Base-by-base conservation (phyloP, 2,888 invertebrate species). In the Nemapogon koenigi region DNA sequence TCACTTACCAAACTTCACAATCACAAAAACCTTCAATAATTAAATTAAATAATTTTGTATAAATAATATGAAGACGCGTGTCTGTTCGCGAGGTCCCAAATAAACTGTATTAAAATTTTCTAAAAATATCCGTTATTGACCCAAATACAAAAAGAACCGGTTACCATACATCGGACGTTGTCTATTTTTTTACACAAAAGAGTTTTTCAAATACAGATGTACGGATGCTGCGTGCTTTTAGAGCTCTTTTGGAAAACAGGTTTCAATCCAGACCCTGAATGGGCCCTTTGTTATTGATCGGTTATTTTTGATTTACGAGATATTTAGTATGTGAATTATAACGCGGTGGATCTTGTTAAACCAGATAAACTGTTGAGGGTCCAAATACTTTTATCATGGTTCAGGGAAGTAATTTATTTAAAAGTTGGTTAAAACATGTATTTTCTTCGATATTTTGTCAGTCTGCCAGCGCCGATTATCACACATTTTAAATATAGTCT, bases 241-340 rank as follows among this genome's bases (percentile, higher is more conserved):
- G 16, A 28, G 27, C 27, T 27, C 37, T 28, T 37, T 33, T 19
- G 19, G 31, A 10, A 19, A 33, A 67, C 70, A 50, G 69, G 69
- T 75, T 76, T 60, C 59, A 61, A 57, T 55, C 51, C 49, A 65
- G 65, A 69, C 28, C 10, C 16, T 25, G 8, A 27, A 28, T 37
- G 37, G 27, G 71, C 63, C 69, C 62, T 67, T 78, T 76, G 76
- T 72, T 46, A 57, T 55, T 57, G 67, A 75, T 75, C 73, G 72
- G 72, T 68, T 72, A 58, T 55, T 68, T 75, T 72, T 78, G 73
- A 76, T 76, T 37, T 78, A 76, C 76, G 71, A 68, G 67, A 71
- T 76, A 75, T 78, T 75, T 73, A 69, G 66, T 60, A 53, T 57
- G 61, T 53, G 62, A 59, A 65, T 64, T 71, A 75, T 75, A 71